Percentiles rank a stretch among this genome's conserved stretches.
phyloP scores from a whole-genome alignment of 1,140 invertebrate genomes.

The Penaeus japonicus region DNA sequence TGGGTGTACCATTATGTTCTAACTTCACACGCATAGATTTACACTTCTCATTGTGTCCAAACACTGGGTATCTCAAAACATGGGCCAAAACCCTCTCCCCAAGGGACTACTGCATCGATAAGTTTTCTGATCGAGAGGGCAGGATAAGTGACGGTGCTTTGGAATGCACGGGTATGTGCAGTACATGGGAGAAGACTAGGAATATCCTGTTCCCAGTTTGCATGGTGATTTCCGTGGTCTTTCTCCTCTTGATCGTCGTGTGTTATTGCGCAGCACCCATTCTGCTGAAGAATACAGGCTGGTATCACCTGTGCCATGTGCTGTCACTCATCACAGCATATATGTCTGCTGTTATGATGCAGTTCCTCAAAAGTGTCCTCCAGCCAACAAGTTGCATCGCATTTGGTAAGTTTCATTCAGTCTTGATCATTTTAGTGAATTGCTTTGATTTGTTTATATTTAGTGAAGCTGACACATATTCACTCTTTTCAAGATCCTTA shows the following conservation, averaged over 20 bases:
- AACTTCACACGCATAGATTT: neutral
- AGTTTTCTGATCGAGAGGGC: neutral
- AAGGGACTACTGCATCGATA: constrained; percentile 23
- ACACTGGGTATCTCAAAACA: neutral
- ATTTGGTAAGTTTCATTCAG: neutral
- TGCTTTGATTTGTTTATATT: neutral
- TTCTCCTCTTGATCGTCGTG: neutral
- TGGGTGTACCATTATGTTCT: neutral
- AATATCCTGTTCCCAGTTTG: neutral
- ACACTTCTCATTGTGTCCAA: neutral
- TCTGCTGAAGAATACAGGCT: neutral
- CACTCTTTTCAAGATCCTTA: no score
- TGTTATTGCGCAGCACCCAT: constrained; percentile 18
- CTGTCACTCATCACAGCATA: constrained; percentile 29
- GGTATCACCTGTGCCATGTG: constrained; percentile 26
- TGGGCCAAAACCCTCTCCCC: neutral
- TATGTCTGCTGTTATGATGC: neutral
- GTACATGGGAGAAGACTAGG: neutral
- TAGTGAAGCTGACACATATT: no score
- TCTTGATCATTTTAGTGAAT: neutral
- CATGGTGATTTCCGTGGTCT: neutral
- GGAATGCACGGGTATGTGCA: neutral
- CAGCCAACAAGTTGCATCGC: neutral
- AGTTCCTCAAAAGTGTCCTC: neutral
- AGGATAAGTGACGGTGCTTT: neutral